Base-by-base conservation (phyloP, 2,797 vertebrate species). In the Ptychobarbus kaznakovi region DNA sequence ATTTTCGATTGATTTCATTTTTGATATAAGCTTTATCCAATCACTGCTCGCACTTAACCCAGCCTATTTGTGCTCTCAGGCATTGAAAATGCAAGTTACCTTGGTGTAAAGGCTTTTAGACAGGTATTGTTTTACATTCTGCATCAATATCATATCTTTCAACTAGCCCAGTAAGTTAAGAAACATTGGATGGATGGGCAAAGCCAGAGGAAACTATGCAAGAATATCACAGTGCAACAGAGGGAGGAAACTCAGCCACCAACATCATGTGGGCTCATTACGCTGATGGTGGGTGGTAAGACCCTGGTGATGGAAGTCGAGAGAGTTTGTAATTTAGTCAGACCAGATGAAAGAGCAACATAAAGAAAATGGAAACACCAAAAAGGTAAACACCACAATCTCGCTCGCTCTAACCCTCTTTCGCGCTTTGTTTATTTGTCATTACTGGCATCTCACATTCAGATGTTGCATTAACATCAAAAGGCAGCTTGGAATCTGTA, bases 271-370 rank as follows among this genome's bases (percentile, higher is more conserved):
- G 13, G 84, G 68, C 56, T 80, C 28, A 80, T 80, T 85, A 85
- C 15, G 4, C 42, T 80, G 68, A 85, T 80, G 56, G 56, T 80
- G 68, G 84, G 68, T 80, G 56, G 84, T 73, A 80, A 65, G 68
- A 80, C 77, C 82, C 84, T 85, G 68, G 76, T 85, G 84, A 84
- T 84, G 65, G 83, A 84, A 84, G 74, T 38, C 3, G 44, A 84
- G 75, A 74, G 83, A 85, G 42, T 65, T 80, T 73, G 76, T 85
- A 80, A 85, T 73, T 85, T 73, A 80, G 77, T 65, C 68, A 38
- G 32, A 85, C 84, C 84, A 80, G 84, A 85, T 85, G 84, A 85
- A 85, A 85, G 84, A 70, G 11, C 38, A 9, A 74, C 77, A 72
- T 85, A 38, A 80, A 85, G 76, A 73, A 85, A 85, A 80, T 85